These are phyloP conservation scores for Atta colombica DNA, from an alignment of 1,140 invertebrate genomes.

Conservation along the genomic window DNA sequence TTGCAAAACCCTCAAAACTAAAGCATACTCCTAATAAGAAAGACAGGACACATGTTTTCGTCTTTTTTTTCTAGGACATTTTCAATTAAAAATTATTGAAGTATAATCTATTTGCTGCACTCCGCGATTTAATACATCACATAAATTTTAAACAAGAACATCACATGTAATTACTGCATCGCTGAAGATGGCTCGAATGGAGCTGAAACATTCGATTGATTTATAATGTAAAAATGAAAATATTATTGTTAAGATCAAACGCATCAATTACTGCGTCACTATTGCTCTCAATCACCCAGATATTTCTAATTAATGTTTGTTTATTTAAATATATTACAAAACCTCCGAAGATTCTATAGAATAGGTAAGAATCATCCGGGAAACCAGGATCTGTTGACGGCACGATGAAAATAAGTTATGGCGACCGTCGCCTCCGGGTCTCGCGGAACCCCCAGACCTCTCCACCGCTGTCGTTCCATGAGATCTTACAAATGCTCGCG, in stretches of 20 bases:
- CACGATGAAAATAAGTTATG: constrained; percentile 78
- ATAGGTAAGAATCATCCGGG: constrained; percentile 48
- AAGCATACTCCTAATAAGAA: too few relatives aligned
- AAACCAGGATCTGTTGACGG: constrained; percentile 72
- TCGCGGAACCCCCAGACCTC: constrained; percentile 23
- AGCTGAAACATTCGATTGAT: too few relatives aligned
- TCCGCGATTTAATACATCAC: too few relatives aligned
- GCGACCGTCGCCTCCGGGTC: constrained; percentile 73
- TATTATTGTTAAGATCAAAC: too few relatives aligned
- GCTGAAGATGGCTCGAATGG: too few relatives aligned
- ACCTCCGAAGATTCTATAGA: background rate
- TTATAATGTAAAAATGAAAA: too few relatives aligned
- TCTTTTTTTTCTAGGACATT: background rate
- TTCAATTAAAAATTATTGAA: constrained; percentile 7
- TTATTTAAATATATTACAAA: constrained; percentile 10
- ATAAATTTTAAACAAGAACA: too few relatives aligned
- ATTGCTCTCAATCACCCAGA: too few relatives aligned
- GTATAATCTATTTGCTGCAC: background rate
- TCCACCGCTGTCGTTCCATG: constrained; percentile 51
- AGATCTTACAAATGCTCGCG: constrained; percentile 78
- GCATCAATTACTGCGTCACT: too few relatives aligned
- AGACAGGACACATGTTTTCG: background rate
- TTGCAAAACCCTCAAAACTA: too few relatives aligned
- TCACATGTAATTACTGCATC: too few relatives aligned
- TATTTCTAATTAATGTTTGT: too few relatives aligned